Base-by-base conservation (phyloP, 1,140 invertebrate species). In the Drosophila arizonae region DNA sequence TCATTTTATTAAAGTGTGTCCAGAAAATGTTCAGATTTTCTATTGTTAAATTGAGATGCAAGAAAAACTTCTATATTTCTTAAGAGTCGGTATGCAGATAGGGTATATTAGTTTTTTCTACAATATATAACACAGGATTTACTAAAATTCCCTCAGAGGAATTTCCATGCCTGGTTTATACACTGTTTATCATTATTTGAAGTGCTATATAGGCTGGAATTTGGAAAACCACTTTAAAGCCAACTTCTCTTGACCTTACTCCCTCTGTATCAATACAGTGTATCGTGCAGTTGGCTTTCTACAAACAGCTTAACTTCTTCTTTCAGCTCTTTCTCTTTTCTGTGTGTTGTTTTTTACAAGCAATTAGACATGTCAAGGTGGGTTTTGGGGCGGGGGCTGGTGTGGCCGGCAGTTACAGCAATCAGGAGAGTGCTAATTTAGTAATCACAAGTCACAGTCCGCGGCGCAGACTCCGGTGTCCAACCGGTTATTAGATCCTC, bases 341-440 rank as follows among this genome's bases (percentile, higher is more conserved):
- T 39, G 33, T 33, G 33, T 33, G 6, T 30, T 6, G 6, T 30
- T 39, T 39, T 52, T 66, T 43, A 46, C 66, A 63, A 33, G 77
- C 81, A 85, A 85, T 85, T 85, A 85, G 81, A 86, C 75, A 81
- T 75, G 50, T 48, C 62, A 56, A 79, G 55, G 48, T 30, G 15
- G 48, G 24, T 24, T 24, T 24, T 1, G 36, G 13, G 5, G 43
- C 41, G 11, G 26, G 17, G 24, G 24, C 41, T 2, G 6, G 33
- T 26, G 28, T 39, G 24, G 9, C 17, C 6, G 26, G 24, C 66
- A 50, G 55, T 70, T 64, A 64, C 52, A 75, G 63, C 81, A 86
- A 85, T 77, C 81, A 86, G 81, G 81, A 86, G 81, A 85, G 81
- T 85, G 81, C 81, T 85, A 85, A 85, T 85, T 85, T 85, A 86